Percentiles rank a stretch among this genome's conserved stretches.
Evolutionary conservation across 2,113 vertebrate species (phyloP).

Genomic region (Psilopogon haemacephalus): DNA sequence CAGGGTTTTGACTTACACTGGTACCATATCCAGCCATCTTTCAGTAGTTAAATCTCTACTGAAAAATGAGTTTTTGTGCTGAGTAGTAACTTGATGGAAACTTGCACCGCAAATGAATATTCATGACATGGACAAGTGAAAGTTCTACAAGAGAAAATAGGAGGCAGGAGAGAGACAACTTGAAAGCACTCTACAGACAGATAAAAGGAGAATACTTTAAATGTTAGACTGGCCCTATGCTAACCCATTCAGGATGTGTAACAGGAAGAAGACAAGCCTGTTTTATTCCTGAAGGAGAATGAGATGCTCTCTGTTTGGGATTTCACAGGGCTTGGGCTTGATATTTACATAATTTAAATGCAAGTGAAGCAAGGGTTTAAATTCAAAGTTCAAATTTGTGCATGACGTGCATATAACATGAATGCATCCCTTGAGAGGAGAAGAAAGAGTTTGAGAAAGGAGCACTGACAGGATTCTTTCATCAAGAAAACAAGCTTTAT

Average conservation of each 20-base stretch:
- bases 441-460: constrained; percentile 1
- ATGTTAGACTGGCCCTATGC: background rate
- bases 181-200: background rate
- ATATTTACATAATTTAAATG: constrained; percentile 57
- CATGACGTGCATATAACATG: background rate
- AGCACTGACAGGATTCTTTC: constrained; percentile 17
- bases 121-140: background rate
- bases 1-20: accelerated
- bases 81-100: background rate
- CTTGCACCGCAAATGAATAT: background rate
- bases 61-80: background rate
- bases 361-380: constrained; percentile 41
- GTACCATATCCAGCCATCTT: background rate
- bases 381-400: constrained; percentile 53
- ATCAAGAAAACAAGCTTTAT: constrained; percentile 37
- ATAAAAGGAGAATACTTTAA: background rate
- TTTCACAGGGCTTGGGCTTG: constrained; percentile 40
- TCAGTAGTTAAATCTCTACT: background rate
- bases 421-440: background rate
- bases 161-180: background rate
- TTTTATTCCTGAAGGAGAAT: background rate
- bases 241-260: background rate
- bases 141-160: background rate
- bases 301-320: constrained; percentile 17
- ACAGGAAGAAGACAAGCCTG: background rate